Conservation (phyloP, 2,113 vertebrate genomes). For the Embiotoca jacksoni region DNA sequence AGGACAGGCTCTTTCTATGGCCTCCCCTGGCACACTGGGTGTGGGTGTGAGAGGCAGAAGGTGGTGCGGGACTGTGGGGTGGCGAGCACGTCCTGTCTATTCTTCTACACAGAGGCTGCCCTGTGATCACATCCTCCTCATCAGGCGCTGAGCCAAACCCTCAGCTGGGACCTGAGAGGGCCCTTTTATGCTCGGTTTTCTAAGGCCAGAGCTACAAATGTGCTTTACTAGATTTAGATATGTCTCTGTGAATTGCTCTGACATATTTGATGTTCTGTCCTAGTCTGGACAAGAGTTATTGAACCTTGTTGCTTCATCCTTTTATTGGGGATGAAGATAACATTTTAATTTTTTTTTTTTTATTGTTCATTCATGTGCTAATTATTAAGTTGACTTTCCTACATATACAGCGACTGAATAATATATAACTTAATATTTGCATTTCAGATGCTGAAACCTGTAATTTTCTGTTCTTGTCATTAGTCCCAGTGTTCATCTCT, state of each 20-base stretch:
- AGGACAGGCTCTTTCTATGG: conserved; percentile 3
- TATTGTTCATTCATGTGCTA: no score
- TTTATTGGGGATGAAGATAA: no score
- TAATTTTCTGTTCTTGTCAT: no score
- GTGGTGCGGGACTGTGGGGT: conserved; percentile 3
- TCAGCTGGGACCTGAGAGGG: conserved; percentile 55
- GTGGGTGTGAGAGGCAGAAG: conserved; percentile 47
- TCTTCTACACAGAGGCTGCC: conserved; percentile 45
- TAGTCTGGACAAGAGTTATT: no score
- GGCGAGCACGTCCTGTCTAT: conserved; percentile 14
- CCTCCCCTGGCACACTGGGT: conserved; percentile 31
- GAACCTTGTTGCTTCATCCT: no score
- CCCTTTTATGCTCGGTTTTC: conserved; percentile 46
- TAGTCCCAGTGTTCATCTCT: no score
- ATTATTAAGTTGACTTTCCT: no score
- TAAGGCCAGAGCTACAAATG: conserved; percentile 1
- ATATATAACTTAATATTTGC: no score
- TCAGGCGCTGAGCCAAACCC: conserved; percentile 49
- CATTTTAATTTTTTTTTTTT: no score
- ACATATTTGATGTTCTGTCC: no score
- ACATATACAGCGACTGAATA: no score
- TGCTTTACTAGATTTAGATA: conserved; percentile 2
- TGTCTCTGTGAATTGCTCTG: neutral
- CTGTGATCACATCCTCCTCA: conserved; percentile 60
- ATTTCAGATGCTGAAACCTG: no score